Percentiles rank a stretch among this genome's conserved stretches.
These are phyloP conservation scores for Aurelia aurita complex sp. Pacific DNA, from an alignment of 30 jellyfish, hydroid and myxozoan species.

Conservation along the genomic window DNA sequence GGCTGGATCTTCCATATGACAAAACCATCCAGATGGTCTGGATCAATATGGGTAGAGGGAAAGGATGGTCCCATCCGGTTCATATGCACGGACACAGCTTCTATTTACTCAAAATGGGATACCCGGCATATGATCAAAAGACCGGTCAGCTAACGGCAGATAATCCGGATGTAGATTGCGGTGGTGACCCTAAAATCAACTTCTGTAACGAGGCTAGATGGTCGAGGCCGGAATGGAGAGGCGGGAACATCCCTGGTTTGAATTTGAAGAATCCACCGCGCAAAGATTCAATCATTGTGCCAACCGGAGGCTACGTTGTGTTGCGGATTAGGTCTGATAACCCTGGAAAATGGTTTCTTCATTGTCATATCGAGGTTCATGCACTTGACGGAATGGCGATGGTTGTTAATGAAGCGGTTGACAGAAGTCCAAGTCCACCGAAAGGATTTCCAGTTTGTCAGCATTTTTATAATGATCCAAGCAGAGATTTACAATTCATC, in stretches of 20 bases:
- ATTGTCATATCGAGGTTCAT: conserved; percentile 95
- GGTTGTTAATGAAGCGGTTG: conserved; percentile 88
- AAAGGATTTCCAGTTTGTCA: conserved; percentile 89
- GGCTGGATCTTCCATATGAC: conserved; percentile 71
- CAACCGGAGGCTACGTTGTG: conserved; percentile 96
- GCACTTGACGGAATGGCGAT: conserved; percentile 96
- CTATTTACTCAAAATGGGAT: conserved; percentile 81
- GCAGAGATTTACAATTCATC: conserved; percentile 79
- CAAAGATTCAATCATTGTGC: conserved; percentile 87
- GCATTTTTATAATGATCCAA: conserved; percentile 79
- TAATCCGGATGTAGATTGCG: conserved; percentile 85
- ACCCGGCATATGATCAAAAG: conserved; percentile 74
- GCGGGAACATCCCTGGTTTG: conserved; percentile 86
- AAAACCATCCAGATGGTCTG: conserved; percentile 90
- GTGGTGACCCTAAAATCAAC: conserved; percentile 68
- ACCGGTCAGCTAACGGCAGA: conserved; percentile 79
- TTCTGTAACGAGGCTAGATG: conserved; percentile 88
- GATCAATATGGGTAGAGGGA: conserved; percentile 86
- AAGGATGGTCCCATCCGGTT: conserved; percentile 94
- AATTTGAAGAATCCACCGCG: conserved; percentile 83
- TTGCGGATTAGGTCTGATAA: conserved; percentile 87
- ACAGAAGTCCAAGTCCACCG: conserved; percentile 84
- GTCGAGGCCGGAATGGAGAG: conserved; percentile 75
- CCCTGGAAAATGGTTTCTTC: conserved; percentile 98
- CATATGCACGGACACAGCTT: conserved; percentile 94